Evolutionary conservation across 2,797 vertebrate genomes (phyloP), one percentile per base, ranked within the genome.

Genomic region (Megalops cyprinoides): DNA sequence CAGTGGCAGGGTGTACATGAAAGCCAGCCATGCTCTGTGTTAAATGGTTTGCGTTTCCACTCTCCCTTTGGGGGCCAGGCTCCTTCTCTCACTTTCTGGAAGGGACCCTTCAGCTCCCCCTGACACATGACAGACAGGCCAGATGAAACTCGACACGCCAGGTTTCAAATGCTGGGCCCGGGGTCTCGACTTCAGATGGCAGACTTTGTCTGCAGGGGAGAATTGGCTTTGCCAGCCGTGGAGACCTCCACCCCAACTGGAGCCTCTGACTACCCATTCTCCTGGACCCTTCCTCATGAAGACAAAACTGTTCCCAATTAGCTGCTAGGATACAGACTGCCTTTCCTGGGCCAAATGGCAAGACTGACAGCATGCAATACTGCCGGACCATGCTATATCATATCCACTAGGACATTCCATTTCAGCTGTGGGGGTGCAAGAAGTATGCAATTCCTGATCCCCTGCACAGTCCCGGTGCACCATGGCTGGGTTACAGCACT

Each of bases 101-200:
- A 46, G 76, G 55, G 55, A 60, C 77, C 58, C 58, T 51, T 20
- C 44, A 69, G 60, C 37, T 44, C 77, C 91, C 92, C 85, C 84
- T 92, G 92, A 93, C 91, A 84, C 89, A 82, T 94, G 94, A 95
- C 82, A 80, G 94, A 92, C 93, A 94, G 93, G 82, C 92, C 89
- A 88, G 88, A 2, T 0, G 92, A 93, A 94, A 95, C 80, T 85
- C 89, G 93, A 94, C 91, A 92, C 93, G 90, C 85, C 87, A 67
- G 62, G 62, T 67, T 67, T 67, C 62, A 62, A 89, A 85, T 91
- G 92, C 88, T 91, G 46, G 44, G 83, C 80, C 90, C 87, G 94
- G 86, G 89, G 62, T 67, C 34, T 85, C 90, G 85, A 91, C 92
- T 94, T 94, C 93, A 93, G 93, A 92, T 91, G 85, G 89, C 89